Percentiles rank a stretch among this genome's conserved stretches.
phyloP scores from a whole-genome alignment of 2,797 vertebrate species.

The Fratercula arctica region DNA sequence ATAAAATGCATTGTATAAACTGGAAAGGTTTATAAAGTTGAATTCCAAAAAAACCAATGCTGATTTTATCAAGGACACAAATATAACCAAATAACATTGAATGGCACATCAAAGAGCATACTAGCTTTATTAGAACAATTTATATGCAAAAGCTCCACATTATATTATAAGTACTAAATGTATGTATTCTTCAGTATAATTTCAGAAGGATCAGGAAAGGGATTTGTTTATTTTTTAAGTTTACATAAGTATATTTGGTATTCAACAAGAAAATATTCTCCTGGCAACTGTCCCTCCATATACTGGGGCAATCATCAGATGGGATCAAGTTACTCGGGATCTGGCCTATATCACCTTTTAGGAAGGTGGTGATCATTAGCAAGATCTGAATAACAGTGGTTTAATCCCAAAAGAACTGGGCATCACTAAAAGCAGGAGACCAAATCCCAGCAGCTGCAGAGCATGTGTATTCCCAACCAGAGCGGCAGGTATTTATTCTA shows the following conservation, averaged over 20 bases:
- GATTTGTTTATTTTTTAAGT: conserved; percentile 23
- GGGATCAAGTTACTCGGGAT: not conserved
- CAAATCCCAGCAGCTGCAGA: not conserved
- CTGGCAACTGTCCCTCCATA: not conserved
- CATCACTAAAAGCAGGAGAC: not conserved
- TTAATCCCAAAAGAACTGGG: not conserved
- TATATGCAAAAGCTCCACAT: conserved; percentile 1
- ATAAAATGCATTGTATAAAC: not conserved
- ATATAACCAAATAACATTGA: conserved; percentile 27
- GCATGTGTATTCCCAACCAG: not conserved
- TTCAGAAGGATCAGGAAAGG: conserved; percentile 6
- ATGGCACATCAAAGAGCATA: conserved; percentile 29
- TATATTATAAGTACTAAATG: not conserved
- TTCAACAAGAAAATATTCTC: not conserved
- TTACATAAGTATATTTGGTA: not conserved
- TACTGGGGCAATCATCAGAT: not conserved
- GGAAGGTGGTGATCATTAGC: not conserved
- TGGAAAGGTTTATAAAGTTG: not conserved
- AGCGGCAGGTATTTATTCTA: not conserved
- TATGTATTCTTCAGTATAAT: not conserved
- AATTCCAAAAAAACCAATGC: not conserved
- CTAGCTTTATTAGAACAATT: conserved; percentile 41
- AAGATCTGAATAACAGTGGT: not conserved
- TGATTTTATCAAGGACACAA: conserved; percentile 53
- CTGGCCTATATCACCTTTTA: not conserved